These are phyloP conservation scores for Bombylius discolor DNA, from an alignment of 2,888 invertebrate species.

Conservation along the genomic window DNA sequence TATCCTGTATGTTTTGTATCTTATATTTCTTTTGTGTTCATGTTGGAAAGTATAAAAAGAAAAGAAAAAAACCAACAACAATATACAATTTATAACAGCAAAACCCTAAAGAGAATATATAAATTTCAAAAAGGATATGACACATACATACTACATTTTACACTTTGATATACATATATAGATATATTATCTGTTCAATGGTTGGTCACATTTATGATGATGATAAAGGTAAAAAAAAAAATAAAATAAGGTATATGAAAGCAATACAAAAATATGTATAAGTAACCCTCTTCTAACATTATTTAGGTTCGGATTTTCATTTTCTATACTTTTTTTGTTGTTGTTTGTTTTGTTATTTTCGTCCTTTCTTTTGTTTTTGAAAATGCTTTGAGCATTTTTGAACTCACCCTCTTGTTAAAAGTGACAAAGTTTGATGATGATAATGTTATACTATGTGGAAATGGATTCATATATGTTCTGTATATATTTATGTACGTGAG, in stretches of 20 bases:
- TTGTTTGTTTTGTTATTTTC: too few relatives aligned
- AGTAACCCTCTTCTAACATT: too few relatives aligned
- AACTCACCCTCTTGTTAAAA: conserved; percentile 2
- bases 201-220: conserved; percentile 4
- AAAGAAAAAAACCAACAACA: too few relatives aligned
- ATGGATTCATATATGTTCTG: too few relatives aligned
- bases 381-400: neutral
- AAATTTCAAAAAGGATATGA: conserved; percentile 1
- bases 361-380: too few relatives aligned
- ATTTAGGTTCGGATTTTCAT: too few relatives aligned
- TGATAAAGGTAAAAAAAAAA: neutral
- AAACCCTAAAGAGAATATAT: conserved; percentile 1
- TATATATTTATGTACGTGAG: too few relatives aligned
- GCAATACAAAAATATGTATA: too few relatives aligned
- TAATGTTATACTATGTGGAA: neutral
- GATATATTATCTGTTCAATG: conserved; percentile 2
- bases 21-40: too few relatives aligned
- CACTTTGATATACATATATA: neutral
- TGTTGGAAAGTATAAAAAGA: neutral
- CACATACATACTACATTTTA: conserved; percentile 3
- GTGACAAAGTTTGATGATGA: conserved; percentile 4
- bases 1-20: too few relatives aligned
- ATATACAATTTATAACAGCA: neutral
- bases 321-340: too few relatives aligned
- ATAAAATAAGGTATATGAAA: too few relatives aligned